A percentile compares a stretch with the other conserved stretches of the same genome.
These are phyloP conservation scores for Carapus acus DNA, from an alignment of 2,797 vertebrate genomes.

Conservation along the genomic window DNA sequence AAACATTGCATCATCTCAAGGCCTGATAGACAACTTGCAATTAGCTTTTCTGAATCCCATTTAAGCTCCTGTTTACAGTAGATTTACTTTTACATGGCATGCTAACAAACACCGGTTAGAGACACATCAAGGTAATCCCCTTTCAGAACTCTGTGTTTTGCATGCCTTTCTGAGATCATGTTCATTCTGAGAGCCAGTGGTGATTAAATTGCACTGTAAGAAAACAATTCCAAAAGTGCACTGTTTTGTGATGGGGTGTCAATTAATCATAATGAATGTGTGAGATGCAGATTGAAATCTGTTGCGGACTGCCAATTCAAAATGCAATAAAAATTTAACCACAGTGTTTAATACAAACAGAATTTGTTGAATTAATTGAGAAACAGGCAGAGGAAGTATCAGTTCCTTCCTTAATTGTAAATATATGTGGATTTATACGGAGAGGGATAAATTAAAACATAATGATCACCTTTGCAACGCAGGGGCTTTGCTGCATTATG, in stretches of 20 bases:
- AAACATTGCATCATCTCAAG: conserved; percentile 35
- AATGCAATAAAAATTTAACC: no score
- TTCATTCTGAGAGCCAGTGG: conserved; percentile 14
- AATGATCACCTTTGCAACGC: no score
- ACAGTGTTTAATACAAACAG: no score
- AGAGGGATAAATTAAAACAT: no score
- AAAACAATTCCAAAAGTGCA: neutral
- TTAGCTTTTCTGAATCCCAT: conserved; percentile 48
- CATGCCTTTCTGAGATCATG: conserved; percentile 15
- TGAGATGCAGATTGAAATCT: neutral
- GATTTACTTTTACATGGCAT: conserved; percentile 40
- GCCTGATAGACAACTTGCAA: conserved; percentile 40
- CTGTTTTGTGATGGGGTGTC: conserved; percentile 5
- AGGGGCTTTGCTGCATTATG: no score
- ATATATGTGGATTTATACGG: no score
- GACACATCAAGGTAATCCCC: conserved; percentile 33
- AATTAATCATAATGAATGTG: neutral
- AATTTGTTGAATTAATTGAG: no score
- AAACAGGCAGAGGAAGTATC: no score
- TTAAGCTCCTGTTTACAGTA: conserved; percentile 48
- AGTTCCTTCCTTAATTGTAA: no score
- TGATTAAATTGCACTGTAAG: conserved; percentile 3
- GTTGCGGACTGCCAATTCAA: no score
- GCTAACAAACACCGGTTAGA: conserved; percentile 31
- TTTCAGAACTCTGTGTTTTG: conserved; percentile 20